These are phyloP conservation scores for Luehdorfia chinensis DNA, from an alignment of 1,140 invertebrate species.

Conservation along the genomic window DNA sequence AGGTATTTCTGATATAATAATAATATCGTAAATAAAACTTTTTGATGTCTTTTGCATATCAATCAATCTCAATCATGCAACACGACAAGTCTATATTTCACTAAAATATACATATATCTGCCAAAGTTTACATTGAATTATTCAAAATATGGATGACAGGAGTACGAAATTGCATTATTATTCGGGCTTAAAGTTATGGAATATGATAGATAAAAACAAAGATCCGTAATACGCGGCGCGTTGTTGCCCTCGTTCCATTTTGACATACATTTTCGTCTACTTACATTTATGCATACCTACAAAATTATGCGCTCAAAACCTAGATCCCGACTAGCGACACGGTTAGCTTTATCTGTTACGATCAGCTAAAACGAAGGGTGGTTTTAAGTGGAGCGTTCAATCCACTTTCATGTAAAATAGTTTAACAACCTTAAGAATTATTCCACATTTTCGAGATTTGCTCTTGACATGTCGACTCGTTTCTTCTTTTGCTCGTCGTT, in stretches of 20 bases:
- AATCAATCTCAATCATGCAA: no score
- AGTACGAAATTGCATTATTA: no score
- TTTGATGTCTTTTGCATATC: no score
- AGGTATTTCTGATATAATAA: no score
- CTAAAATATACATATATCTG: no score
- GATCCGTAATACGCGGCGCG: constrained; percentile 22
- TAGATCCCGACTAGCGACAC: constrained; percentile 56
- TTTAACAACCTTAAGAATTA: constrained; percentile 3
- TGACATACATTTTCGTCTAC: constrained; percentile 49
- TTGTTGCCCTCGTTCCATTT: constrained; percentile 47
- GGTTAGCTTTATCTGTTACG: constrained; percentile 58
- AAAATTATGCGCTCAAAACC: constrained; percentile 64
- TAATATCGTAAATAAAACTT: no score
- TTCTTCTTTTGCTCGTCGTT: no score
- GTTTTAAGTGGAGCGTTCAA: constrained; percentile 1
- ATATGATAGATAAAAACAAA: constrained; percentile 3
- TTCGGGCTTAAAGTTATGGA: not conserved
- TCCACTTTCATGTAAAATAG: constrained; percentile 1
- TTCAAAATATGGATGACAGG: no score
- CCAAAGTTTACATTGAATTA: no score
- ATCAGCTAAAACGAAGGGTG: constrained; percentile 30
- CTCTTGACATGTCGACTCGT: no score
- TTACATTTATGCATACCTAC: constrained; percentile 51
- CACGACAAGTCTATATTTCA: no score
- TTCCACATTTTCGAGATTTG: no score